These are phyloP conservation scores for Etheostoma spectabile DNA, from an alignment of 2,113 vertebrate genomes.

Conservation along the genomic window DNA sequence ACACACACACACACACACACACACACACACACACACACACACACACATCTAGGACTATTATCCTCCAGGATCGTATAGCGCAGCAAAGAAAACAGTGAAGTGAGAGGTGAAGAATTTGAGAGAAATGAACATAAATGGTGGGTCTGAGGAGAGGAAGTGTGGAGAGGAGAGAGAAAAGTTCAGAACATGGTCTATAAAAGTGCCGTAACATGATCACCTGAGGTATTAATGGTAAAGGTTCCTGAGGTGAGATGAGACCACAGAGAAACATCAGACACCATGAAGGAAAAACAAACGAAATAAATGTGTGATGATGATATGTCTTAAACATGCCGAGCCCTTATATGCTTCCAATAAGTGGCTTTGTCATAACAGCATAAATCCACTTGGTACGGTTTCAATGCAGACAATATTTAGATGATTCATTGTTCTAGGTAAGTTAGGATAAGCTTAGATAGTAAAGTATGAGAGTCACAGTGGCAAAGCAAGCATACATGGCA, in stretches of 20 bases:
- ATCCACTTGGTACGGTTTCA: background rate
- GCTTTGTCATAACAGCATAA: background rate
- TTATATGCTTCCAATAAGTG: too few species aligned
- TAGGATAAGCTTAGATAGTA: background rate
- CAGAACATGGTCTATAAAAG: constrained; percentile 25
- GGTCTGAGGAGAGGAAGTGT: constrained; percentile 30
- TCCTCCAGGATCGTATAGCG: constrained; percentile 45
- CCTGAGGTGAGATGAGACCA: constrained; percentile 14
- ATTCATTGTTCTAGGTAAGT: background rate
- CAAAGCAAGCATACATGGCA: background rate
- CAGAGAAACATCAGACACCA: constrained; percentile 22
- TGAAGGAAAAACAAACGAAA: background rate
- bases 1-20: background rate
- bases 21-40: constrained; percentile 2
- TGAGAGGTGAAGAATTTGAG: constrained; percentile 26
- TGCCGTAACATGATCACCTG: constrained; percentile 15
- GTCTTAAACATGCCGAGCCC: background rate
- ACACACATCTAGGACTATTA: constrained; percentile 31
- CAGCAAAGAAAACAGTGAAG: constrained; percentile 37
- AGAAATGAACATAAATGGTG: constrained; percentile 24
- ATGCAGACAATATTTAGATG: background rate
- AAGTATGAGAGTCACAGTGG: background rate
- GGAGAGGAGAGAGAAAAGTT: constrained; percentile 23
- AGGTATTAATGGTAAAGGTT: constrained; percentile 8
- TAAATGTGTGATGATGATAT: background rate